A percentile compares a stretch with the other conserved stretches of the same genome.
Conservation (phyloP, 2,113 vertebrate genomes). For the Gulo gulo region DNA sequence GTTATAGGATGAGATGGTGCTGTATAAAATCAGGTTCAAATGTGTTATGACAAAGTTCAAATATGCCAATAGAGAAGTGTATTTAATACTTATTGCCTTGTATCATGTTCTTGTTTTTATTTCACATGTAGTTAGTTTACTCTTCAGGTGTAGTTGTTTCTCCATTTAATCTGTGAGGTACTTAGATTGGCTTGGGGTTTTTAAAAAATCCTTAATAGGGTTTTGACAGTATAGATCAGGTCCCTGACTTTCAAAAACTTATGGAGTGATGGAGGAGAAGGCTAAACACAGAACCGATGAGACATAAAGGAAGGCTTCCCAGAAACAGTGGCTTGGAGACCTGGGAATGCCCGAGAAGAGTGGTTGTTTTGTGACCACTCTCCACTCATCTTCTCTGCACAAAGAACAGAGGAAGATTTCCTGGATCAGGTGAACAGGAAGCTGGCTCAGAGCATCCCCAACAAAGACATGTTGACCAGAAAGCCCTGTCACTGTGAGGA, state of each 20-base stretch:
- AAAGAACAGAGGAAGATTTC: conserved; percentile 69
- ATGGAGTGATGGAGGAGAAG: not conserved
- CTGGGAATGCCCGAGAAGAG: not conserved
- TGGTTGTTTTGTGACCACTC: not conserved
- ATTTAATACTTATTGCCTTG: not conserved
- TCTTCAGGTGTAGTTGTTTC: not conserved
- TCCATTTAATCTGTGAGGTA: not conserved
- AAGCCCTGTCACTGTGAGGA: conserved; percentile 58
- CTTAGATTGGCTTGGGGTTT: not conserved
- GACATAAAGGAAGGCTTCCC: not conserved
- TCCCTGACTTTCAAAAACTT: conserved; percentile 5
- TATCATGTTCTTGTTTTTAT: not conserved
- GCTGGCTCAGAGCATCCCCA: not conserved
- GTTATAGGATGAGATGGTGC: not conserved
- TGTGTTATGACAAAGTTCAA: not conserved
- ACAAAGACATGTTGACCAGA: not conserved
- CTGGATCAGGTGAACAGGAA: conserved; percentile 53
- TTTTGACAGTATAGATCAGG: not conserved
- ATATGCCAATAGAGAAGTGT: not conserved
- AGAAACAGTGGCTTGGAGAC: not conserved
- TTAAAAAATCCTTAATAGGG: not conserved
- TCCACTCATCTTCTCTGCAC: conserved; percentile 1
- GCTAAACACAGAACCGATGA: not conserved
- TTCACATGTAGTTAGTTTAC: not conserved
- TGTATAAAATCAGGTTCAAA: not conserved